A percentile compares a stretch with the other conserved stretches of the same genome.
phyloP scores from a whole-genome alignment of 2,113 vertebrate species.

The Notiomystis cincta region DNA sequence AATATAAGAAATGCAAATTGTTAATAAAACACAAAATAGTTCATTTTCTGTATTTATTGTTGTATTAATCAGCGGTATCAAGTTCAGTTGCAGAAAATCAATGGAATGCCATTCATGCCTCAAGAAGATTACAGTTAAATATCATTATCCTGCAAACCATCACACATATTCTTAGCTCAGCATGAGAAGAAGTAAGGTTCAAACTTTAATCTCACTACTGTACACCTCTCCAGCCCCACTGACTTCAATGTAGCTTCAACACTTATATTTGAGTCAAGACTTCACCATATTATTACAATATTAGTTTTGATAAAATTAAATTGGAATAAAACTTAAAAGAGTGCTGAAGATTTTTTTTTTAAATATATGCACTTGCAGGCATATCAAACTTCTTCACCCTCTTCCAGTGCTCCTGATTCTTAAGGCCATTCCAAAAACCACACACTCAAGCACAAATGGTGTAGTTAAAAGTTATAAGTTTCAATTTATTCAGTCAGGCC shows the following conservation, averaged over 20 bases:
- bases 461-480: background rate
- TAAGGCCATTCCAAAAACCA: background rate
- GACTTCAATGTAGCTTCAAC: background rate
- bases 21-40: slow-evolving; percentile 57
- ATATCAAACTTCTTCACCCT: background rate
- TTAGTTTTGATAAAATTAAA: background rate
- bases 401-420: background rate
- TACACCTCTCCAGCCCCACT: background rate
- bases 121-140: background rate
- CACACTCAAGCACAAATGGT: rapidly evolving
- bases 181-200: background rate
- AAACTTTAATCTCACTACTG: background rate
- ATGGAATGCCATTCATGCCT: background rate
- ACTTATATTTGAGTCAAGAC: background rate
- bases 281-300: background rate
- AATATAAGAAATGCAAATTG: slow-evolving; percentile 57
- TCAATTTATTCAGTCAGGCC: background rate
- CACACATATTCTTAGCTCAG: background rate
- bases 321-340: background rate
- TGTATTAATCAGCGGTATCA: background rate
- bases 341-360: background rate
- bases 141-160: background rate
- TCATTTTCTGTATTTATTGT: slow-evolving; percentile 34
- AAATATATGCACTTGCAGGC: background rate
- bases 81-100: background rate